phyloP scores from a whole-genome alignment of 1,140 invertebrate species.

The Metopolophium dirhodum region DNA sequence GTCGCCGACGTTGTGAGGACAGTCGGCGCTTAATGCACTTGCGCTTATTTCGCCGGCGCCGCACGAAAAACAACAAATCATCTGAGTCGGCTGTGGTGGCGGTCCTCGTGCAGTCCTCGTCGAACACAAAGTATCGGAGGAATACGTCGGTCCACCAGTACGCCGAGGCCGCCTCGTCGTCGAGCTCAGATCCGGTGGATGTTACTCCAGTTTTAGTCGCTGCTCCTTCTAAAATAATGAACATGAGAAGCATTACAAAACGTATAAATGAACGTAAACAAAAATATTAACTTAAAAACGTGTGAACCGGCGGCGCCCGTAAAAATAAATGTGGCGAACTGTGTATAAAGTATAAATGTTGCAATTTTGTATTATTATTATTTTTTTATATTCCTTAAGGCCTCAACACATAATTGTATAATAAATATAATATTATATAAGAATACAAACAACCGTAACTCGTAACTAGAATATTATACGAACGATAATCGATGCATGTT shows the following conservation, averaged over 20 bases:
- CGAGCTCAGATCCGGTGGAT: not conserved
- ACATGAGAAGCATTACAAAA: not conserved
- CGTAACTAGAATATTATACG: too few species aligned
- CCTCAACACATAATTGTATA: not conserved
- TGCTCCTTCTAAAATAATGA: not conserved
- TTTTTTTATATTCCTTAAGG: not conserved
- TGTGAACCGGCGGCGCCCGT: rapidly evolving
- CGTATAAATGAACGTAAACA: not conserved
- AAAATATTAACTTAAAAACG: not conserved
- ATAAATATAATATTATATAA: too few species aligned
- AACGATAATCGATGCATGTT: too few species aligned
- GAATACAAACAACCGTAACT: too few species aligned
- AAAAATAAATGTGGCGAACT: not conserved
- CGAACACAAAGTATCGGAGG: conserved; percentile 37
- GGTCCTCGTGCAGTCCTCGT: not conserved
- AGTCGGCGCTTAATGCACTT: not conserved
- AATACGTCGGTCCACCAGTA: conserved; percentile 45
- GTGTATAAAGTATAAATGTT: too few species aligned
- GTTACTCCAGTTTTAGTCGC: not conserved
- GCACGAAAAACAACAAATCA: conserved; percentile 9
- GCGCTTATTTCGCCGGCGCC: not conserved
- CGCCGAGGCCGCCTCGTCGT: not conserved
- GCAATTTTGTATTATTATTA: not conserved
- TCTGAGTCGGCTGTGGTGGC: not conserved
- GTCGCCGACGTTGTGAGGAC: not conserved